Evolutionary conservation across 2,888 invertebrate species (phyloP).

Genomic region (Allolobophora icterica): DNA sequence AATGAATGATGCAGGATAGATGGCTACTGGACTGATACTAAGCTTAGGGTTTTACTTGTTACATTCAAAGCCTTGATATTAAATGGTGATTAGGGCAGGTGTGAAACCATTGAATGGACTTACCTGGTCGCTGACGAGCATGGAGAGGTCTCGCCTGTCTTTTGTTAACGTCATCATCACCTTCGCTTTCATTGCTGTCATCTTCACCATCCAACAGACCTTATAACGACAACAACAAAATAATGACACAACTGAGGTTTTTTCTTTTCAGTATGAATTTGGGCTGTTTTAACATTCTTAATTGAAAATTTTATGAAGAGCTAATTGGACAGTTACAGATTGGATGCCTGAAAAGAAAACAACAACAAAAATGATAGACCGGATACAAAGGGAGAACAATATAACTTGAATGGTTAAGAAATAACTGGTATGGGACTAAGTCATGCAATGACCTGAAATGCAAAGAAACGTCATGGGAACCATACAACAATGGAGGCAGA

Average conservation of each 20-base stretch:
- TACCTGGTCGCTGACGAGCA: constrained; percentile 44
- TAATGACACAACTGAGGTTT: neutral
- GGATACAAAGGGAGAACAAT: neutral
- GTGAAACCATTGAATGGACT: neutral
- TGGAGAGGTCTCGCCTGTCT: constrained; percentile 50
- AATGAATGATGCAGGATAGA: too few species aligned
- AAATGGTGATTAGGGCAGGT: neutral
- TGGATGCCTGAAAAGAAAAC: neutral
- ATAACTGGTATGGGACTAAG: neutral
- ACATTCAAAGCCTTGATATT: too few species aligned
- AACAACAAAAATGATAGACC: neutral
- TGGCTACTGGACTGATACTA: too few species aligned
- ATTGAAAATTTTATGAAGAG: too few species aligned
- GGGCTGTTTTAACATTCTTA: neutral
- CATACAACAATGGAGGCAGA: neutral
- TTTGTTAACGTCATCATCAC: constrained; percentile 39
- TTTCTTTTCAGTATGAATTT: neutral
- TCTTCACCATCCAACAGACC: constrained; percentile 51
- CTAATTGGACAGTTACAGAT: too few species aligned
- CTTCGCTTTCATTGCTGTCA: constrained; percentile 47
- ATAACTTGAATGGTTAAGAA: neutral
- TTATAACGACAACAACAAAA: constrained; percentile 32
- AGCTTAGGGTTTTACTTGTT: too few species aligned
- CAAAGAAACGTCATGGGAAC: neutral
- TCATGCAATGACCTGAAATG: neutral